Conservation (phyloP, 2,797 vertebrate species). For the Nothura maculosa region DNA sequence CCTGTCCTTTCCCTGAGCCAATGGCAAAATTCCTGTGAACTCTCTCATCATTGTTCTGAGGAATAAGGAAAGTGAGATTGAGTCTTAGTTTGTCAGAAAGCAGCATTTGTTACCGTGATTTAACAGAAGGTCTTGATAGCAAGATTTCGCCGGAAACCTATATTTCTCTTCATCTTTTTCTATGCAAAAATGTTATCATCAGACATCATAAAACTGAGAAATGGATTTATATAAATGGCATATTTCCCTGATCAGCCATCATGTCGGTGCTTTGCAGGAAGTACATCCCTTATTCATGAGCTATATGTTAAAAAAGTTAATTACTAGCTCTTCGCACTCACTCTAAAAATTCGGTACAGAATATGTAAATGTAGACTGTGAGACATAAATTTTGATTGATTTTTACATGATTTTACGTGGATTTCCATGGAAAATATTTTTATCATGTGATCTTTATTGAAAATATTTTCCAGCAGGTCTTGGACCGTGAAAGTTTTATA, state of each 20-base stretch:
- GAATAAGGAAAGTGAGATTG: neutral
- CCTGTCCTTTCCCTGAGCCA: neutral
- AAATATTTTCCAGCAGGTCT: conserved; percentile 42
- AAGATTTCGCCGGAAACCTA: neutral
- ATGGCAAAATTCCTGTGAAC: neutral
- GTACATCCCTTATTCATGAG: conserved; percentile 53
- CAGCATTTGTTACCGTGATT: neutral
- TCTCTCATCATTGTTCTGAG: neutral
- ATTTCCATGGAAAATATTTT: conserved; percentile 55
- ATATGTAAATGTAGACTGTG: conserved; percentile 48
- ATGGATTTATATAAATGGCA: neutral
- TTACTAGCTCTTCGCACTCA: conserved; percentile 59
- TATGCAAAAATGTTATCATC: neutral
- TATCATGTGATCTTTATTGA: conserved; percentile 49
- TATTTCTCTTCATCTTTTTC: neutral
- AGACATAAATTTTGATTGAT: conserved; percentile 67
- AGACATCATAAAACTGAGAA: neutral
- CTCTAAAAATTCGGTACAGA: conserved; percentile 52
- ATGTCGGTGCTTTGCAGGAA: conserved; percentile 25
- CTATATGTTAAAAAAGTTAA: conserved; percentile 52
- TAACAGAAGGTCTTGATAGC: neutral
- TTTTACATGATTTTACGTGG: conserved; percentile 47
- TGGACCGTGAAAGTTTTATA: conserved; percentile 26
- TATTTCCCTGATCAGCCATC: neutral
- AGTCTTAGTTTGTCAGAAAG: neutral